phyloP scores from a whole-genome alignment of 2,113 vertebrate genomes.

The Aplodontia rufa region DNA sequence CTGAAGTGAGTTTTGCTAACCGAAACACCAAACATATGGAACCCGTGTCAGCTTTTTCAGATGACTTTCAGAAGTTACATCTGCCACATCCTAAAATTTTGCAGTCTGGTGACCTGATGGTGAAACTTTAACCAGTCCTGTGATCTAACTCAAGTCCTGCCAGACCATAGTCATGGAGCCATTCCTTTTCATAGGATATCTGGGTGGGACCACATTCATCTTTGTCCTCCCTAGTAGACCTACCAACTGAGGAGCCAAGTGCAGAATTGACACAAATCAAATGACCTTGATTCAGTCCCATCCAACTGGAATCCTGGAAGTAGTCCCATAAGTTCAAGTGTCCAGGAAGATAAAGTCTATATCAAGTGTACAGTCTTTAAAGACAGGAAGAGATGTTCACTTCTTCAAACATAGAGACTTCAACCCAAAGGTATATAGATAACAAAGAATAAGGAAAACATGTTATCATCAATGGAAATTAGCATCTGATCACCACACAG shows the following conservation, averaged over 20 bases:
- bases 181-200: background rate
- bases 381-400: background rate
- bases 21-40: background rate
- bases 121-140: background rate
- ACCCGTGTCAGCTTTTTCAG: background rate
- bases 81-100: background rate
- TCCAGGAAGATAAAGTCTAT: background rate
- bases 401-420: background rate
- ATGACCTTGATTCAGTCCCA: background rate
- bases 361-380: background rate
- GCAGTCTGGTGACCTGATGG: background rate
- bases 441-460: background rate
- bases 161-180: background rate
- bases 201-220: background rate
- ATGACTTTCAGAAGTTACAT: background rate
- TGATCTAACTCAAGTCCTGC: background rate
- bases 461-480: background rate
- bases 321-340: background rate
- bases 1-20: background rate
- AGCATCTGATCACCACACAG: background rate
- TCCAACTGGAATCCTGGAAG: background rate
- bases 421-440: background rate
- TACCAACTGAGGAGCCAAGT: background rate
- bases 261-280: background rate
- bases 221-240: background rate